phyloP scores from a whole-genome alignment of 2,888 invertebrate species.

The Meandrusa payeni region DNA sequence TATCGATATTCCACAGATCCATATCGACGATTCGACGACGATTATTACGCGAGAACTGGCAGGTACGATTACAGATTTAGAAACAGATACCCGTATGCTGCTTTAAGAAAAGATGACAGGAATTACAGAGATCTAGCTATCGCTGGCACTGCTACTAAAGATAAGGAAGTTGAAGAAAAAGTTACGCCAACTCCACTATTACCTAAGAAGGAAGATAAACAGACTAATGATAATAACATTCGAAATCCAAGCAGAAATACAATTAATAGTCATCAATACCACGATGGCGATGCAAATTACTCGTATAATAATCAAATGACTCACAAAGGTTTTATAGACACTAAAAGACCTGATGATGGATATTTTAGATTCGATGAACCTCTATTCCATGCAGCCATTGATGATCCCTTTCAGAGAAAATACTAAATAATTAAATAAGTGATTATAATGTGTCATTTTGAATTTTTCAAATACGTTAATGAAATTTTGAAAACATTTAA shows the following conservation, averaged over 20 bases:
- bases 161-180: slow-evolving; percentile 68
- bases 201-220: slow-evolving; percentile 57
- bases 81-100: slow-evolving; percentile 65
- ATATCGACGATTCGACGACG: slow-evolving; percentile 66
- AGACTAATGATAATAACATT: slow-evolving; percentile 34
- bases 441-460: slow-evolving; percentile 30
- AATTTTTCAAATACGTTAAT: slow-evolving; percentile 41
- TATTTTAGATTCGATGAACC: slow-evolving; percentile 69
- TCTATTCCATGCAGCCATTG: slow-evolving; percentile 62
- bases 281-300: slow-evolving; percentile 53
- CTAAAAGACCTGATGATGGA: slow-evolving; percentile 57
- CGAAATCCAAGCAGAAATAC: slow-evolving; percentile 52
- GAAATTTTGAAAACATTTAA: slow-evolving; percentile 36
- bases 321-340: slow-evolving; percentile 60
- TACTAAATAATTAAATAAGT: slow-evolving; percentile 42
- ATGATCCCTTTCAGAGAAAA: slow-evolving; percentile 70
- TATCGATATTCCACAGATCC: slow-evolving; percentile 75
- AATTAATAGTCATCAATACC: slow-evolving; percentile 73
- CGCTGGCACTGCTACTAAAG: slow-evolving; percentile 65
- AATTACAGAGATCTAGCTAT: slow-evolving; percentile 70
- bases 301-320: slow-evolving; percentile 54
- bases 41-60: slow-evolving; percentile 59
- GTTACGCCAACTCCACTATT: slow-evolving; percentile 69
- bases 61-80: slow-evolving; percentile 70
- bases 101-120: slow-evolving; percentile 68